These are phyloP conservation scores for Drosophila hamatofila DNA, from an alignment of 2,888 invertebrate species.

Conservation along the genomic window DNA sequence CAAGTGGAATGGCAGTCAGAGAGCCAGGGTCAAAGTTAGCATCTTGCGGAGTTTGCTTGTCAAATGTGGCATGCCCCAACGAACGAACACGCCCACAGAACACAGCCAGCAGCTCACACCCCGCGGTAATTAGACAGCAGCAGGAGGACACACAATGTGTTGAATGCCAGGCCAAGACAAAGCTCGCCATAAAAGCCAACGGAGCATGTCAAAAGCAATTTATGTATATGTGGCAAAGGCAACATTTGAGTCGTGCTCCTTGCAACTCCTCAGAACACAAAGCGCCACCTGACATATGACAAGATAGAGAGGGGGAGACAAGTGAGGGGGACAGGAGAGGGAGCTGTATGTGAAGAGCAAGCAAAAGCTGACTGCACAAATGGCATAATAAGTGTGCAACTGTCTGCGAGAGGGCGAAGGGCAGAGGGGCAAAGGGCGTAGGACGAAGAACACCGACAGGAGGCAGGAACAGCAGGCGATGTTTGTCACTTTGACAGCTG, in stretches of 20 bases:
- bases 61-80: constrained; percentile 59
- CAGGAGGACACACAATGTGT: constrained; percentile 39
- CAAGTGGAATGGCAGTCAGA: constrained; percentile 3
- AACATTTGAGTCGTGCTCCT: constrained; percentile 28
- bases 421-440: not conserved
- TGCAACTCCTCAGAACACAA: constrained; percentile 42
- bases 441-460: not conserved
- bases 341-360: constrained; percentile 21
- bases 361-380: constrained; percentile 57
- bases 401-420: not conserved
- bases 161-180: constrained; percentile 72
- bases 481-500: constrained; percentile 78
- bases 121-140: constrained; percentile 45
- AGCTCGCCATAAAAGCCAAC: constrained; percentile 75
- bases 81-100: not conserved
- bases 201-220: constrained; percentile 78
- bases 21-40: constrained; percentile 26
- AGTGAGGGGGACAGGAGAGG: not conserved
- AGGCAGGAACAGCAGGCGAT: constrained; percentile 35
- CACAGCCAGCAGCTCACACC: not conserved
- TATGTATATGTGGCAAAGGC: constrained; percentile 56
- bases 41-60: constrained; percentile 38
- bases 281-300: constrained; percentile 59
- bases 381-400: constrained; percentile 67
- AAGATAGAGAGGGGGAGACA: constrained; percentile 1